Conservation (phyloP, 2,888 invertebrate genomes). For the Ptilodon capucinus region DNA sequence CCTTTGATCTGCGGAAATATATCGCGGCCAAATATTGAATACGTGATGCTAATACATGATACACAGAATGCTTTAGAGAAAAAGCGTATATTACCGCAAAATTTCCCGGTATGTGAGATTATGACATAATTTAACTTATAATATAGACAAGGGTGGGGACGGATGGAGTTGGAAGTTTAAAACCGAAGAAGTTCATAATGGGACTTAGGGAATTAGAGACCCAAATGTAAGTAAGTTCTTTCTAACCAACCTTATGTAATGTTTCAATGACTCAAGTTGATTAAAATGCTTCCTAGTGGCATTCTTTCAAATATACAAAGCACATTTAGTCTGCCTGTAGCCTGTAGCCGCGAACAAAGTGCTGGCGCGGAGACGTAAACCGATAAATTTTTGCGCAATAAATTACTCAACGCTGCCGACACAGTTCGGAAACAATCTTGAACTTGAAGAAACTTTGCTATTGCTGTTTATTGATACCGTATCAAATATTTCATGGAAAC, state of each 20-base stretch:
- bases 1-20: slow-evolving; percentile 41
- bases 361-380: not conserved
- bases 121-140: too few relatives aligned
- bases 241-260: too few relatives aligned
- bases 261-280: too few relatives aligned
- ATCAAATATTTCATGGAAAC: too few relatives aligned
- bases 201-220: too few relatives aligned
- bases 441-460: not conserved
- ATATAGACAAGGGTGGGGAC: too few relatives aligned
- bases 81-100: not conserved
- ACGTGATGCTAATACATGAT: slow-evolving; percentile 37
- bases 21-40: slow-evolving; percentile 47
- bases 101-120: not conserved
- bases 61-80: slow-evolving; percentile 1
- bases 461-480: not conserved
- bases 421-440: not conserved
- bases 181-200: too few relatives aligned
- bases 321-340: not conserved
- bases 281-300: not conserved
- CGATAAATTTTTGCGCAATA: not conserved
- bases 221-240: too few relatives aligned
- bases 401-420: not conserved
- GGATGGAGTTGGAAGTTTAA: too few relatives aligned
- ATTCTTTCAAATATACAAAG: not conserved
- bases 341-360: not conserved